Conservation (phyloP, 2,888 invertebrate species). For the Harpalus rubripes region DNA sequence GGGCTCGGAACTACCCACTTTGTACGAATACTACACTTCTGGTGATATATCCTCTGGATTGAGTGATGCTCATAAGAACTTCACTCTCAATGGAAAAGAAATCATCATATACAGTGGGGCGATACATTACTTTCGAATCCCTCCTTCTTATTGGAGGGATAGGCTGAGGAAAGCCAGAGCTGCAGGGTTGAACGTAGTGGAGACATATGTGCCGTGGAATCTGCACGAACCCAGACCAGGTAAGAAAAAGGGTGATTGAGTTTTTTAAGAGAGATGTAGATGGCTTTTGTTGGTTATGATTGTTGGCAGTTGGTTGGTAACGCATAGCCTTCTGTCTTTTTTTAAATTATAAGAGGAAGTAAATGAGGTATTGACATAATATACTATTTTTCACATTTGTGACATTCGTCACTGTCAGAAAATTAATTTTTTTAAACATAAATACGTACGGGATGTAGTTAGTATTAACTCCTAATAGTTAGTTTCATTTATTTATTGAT, state of each 20-base stretch:
- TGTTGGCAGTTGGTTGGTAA: too few species aligned
- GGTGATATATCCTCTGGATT: conserved; percentile 74
- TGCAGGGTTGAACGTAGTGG: conserved; percentile 91
- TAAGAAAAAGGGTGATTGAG: background rate
- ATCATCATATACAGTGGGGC: conserved; percentile 78
- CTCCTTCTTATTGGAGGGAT: conserved; percentile 89
- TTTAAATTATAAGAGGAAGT: too few species aligned
- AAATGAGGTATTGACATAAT: too few species aligned
- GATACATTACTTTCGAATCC: conserved; percentile 92
- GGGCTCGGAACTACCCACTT: conserved; percentile 71
- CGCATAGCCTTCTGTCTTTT: too few species aligned
- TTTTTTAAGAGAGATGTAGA: too few species aligned
- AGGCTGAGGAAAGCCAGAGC: conserved; percentile 87
- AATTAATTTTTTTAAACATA: too few species aligned
- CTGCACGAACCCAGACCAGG: conserved; percentile 83
- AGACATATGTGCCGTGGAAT: conserved; percentile 94
- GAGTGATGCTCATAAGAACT: conserved; percentile 73
- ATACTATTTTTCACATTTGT: too few species aligned
- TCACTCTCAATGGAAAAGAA: conserved; percentile 76
- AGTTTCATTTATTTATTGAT: too few species aligned
- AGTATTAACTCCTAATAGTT: too few species aligned
- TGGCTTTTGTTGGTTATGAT: too few species aligned
- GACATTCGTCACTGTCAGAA: too few species aligned
- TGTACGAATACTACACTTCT: conserved; percentile 78
- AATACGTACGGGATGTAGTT: too few species aligned